phyloP scores from a whole-genome alignment of 2,888 invertebrate species.

The Rosalia funebris region DNA sequence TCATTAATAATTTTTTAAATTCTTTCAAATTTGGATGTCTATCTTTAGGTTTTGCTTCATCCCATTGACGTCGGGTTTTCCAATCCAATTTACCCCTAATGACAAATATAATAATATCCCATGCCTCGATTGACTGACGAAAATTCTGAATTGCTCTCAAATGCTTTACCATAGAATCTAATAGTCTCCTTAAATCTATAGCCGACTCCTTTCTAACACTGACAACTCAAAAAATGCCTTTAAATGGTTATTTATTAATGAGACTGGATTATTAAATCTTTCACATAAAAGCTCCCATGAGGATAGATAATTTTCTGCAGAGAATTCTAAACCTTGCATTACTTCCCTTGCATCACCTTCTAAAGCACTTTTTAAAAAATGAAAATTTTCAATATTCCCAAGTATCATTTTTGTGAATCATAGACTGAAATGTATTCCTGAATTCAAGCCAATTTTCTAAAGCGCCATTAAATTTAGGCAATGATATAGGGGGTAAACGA shows the following conservation, averaged over 20 bases:
- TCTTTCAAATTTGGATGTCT: too few species aligned
- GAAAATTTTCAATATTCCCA: constrained; percentile 29
- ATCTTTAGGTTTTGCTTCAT: constrained; percentile 14
- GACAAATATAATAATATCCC: constrained; percentile 37
- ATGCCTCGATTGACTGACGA: constrained; percentile 29
- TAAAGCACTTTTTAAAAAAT: constrained; percentile 23
- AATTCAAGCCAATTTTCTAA: constrained; percentile 29
- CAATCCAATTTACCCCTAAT: constrained; percentile 24
- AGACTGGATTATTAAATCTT: constrained; percentile 28
- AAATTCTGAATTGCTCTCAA: constrained; percentile 26
- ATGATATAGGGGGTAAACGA: not conserved
- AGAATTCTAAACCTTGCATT: constrained; percentile 31
- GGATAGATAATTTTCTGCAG: constrained; percentile 28
- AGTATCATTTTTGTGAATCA: constrained; percentile 34
- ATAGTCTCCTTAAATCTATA: constrained; percentile 5
- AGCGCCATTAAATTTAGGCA: constrained; percentile 21
- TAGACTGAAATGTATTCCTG: constrained; percentile 30
- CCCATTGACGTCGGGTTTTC: constrained; percentile 13
- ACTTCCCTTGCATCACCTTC: constrained; percentile 25
- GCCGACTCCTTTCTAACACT: constrained; percentile 21
- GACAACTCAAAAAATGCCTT: too few species aligned
- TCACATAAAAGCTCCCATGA: constrained; percentile 34
- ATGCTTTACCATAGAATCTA: too few species aligned
- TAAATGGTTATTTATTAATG: too few species aligned
- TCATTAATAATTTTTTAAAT: constrained; percentile 11